Conservation (phyloP, 2,888 invertebrate genomes). For the Sminthurinus aureus region DNA sequence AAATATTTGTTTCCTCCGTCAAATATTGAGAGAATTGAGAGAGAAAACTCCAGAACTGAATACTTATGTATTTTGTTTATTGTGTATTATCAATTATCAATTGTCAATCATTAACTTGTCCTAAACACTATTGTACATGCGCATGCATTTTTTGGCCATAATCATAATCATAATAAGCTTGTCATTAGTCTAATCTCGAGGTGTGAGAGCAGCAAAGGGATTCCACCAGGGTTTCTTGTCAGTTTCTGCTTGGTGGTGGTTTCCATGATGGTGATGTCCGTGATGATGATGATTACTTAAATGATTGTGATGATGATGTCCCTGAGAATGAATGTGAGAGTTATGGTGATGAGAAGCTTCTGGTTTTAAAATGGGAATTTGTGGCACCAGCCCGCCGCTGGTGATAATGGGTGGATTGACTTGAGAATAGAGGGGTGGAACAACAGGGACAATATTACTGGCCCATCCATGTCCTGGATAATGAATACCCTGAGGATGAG, state of each 20-base stretch:
- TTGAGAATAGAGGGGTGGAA: not conserved
- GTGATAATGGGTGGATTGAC: constrained; percentile 19
- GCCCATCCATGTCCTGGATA: constrained; percentile 39
- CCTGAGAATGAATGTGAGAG: not conserved
- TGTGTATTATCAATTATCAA: too few species aligned
- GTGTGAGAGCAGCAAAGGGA: constrained; percentile 43
- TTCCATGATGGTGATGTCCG: not conserved
- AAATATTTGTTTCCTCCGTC: too few species aligned
- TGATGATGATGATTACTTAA: constrained; percentile 20
- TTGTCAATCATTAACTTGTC: too few species aligned
- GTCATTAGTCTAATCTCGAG: not conserved
- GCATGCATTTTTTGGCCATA: not conserved
- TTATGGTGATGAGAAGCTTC: constrained; percentile 20
- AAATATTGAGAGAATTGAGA: too few species aligned
- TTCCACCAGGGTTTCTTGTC: constrained; percentile 53
- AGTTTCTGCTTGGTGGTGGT: constrained; percentile 30
- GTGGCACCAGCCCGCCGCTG: constrained; percentile 20
- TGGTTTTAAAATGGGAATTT: constrained; percentile 48
- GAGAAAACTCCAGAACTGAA: too few species aligned
- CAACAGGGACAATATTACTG: constrained; percentile 6
- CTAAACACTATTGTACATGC: too few species aligned
- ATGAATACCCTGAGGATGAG: constrained; percentile 37
- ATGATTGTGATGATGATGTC: constrained; percentile 8
- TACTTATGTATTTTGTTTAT: too few species aligned
- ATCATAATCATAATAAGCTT: not conserved